Evolutionary conservation across 1,140 invertebrate species (phyloP), one percentile per base, ranked within the genome.

Genomic region (Drosophila bifasciata): DNA sequence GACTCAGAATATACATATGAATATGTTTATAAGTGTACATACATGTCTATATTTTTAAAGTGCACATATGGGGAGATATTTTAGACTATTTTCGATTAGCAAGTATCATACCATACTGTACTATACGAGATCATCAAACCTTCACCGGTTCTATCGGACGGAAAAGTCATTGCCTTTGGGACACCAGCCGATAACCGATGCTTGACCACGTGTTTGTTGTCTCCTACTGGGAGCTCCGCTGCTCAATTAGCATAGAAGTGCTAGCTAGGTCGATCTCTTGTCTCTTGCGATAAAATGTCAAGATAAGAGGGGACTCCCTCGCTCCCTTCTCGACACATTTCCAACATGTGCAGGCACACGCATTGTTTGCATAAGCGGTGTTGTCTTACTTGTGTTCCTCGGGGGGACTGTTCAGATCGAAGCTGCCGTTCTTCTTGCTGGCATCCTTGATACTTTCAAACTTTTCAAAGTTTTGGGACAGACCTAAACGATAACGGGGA

Each of bases 381-480:
- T 55, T 48, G 39, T 69, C 88, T 90, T 76, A 90, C 89, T 79
- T 90, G 36, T 88, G 71, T 40, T 90, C 79, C 56, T 90, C 89
- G 43, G 89, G 80, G 43, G 89, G 84, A 78, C 84, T 90, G 67
- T 89, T 90, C n/a, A 88, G 36, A 71, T 91, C 90, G 28, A 85
- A 86, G 46, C 57, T 79, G 32, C 71, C 79, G 53, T 86, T 75
- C 48, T 79, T 89, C 46, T 74, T 77, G 39, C 73, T 69, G 56
- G 88, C 90, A 51, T 91, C 88, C 60, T 90, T 90, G 53, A 91
- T 91, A 50, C 78, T 91, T 52, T 91, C 90, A 19, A 91, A 84
- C 55, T 91, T 92, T 64, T 93, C 92, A 76, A 92, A 92, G 73
- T 92, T 93, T 84, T 92, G 92, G 39, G 92, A 64, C 53, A 92